These are phyloP conservation scores for Saimiri boliviensis DNA, from an alignment of 2,113 vertebrate species.

Conservation along the genomic window DNA sequence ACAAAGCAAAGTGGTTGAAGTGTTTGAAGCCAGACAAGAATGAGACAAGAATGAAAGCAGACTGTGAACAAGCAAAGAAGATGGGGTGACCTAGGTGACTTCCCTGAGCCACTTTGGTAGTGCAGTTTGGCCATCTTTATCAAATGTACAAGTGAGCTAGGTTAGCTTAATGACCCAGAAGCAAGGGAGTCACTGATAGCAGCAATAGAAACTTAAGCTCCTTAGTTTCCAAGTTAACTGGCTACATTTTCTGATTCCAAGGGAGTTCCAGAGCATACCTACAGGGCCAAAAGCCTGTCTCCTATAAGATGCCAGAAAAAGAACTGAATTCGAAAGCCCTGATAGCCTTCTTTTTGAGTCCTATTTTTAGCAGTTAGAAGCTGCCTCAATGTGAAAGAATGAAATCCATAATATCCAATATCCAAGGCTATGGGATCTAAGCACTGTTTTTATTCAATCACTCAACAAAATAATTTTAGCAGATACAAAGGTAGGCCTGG, in stretches of 20 bases:
- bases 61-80: background rate
- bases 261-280: background rate
- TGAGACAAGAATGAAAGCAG: background rate
- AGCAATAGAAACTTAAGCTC: background rate
- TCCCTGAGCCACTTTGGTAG: background rate
- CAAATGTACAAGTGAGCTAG: background rate
- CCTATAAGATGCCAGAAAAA: background rate
- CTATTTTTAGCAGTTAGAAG: background rate
- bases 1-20: background rate
- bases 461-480: background rate
- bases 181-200: background rate
- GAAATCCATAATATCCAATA: background rate
- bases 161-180: background rate
- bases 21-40: background rate
- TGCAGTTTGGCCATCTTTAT: background rate
- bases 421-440: background rate
- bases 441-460: background rate
- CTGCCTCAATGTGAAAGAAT: slow-evolving; percentile 1
- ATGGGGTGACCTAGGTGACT: no score
- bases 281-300: background rate
- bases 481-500: background rate
- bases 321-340: background rate
- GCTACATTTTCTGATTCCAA: background rate
- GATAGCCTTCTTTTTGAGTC: background rate
- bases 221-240: background rate